phyloP scores from a whole-genome alignment of 1,140 invertebrate species.

The Phthorimaea operculella region DNA sequence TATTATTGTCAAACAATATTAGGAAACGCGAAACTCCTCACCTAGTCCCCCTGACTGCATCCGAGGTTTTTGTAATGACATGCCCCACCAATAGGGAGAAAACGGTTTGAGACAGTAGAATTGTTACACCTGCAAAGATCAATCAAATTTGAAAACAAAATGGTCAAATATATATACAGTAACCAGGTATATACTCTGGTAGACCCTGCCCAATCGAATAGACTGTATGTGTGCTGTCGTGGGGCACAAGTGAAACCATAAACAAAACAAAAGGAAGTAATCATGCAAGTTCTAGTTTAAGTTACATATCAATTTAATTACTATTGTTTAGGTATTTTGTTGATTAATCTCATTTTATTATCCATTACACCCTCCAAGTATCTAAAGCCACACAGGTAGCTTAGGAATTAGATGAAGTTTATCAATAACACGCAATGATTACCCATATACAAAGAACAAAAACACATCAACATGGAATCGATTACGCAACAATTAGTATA shows the following conservation, averaged over 20 bases:
- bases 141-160: constrained; percentile 52
- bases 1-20: background rate
- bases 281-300: constrained; percentile 48
- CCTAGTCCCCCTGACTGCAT: constrained; percentile 98
- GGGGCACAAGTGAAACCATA: constrained; percentile 60
- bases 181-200: constrained; percentile 18
- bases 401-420: constrained; percentile 11
- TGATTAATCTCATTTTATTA: background rate
- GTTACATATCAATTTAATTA: background rate
- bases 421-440: constrained; percentile 14
- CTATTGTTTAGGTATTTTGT: background rate
- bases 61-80: constrained; percentile 97
- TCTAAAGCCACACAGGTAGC: constrained; percentile 23
- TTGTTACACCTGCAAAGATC: constrained; percentile 95
- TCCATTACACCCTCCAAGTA: constrained; percentile 58
- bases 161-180: constrained; percentile 30
- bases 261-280: constrained; percentile 51
- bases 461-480: constrained; percentile 51
- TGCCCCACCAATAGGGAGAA: constrained; percentile 98
- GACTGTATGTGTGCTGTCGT: constrained; percentile 28
- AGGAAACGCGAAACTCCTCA: constrained; percentile 62
- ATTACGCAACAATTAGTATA: constrained; percentile 33
- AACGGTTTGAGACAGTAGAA: constrained; percentile 98
- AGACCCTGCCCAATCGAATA: background rate
- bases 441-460: constrained; percentile 18